A percentile compares a stretch with the other conserved stretches of the same genome.
Conservation (phyloP, 2,797 vertebrate species). For the Euthynnus affinis region DNA sequence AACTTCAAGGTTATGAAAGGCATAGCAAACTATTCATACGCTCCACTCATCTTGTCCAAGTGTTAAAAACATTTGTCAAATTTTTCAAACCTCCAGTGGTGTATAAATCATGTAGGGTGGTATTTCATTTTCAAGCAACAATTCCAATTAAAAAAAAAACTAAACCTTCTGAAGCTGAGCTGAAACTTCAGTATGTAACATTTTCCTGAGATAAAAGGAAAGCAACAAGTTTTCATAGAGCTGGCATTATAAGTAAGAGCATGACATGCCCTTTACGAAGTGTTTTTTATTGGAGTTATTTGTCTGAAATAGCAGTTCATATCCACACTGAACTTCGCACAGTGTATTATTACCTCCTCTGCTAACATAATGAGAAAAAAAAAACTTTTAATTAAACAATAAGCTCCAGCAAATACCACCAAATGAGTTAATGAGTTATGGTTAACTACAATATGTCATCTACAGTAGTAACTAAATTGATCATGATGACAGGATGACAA, state of each 20-base stretch:
- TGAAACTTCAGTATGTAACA: neutral
- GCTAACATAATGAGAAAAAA: neutral
- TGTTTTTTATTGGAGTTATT: neutral
- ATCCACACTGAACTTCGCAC: neutral
- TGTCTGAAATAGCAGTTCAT: neutral
- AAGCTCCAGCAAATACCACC: neutral
- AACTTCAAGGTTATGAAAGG: slow-evolving; percentile 15
- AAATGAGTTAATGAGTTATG: neutral
- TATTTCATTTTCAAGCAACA: neutral
- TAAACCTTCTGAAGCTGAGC: neutral
- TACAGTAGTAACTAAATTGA: neutral
- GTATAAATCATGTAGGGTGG: no score
- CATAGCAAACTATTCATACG: neutral
- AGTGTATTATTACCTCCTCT: neutral
- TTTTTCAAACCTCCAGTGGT: neutral
- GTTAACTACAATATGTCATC: neutral
- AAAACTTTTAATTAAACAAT: neutral
- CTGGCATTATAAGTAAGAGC: no score
- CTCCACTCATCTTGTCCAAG: neutral
- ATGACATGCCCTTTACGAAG: neutral
- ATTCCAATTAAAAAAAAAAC: neutral
- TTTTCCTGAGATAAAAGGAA: no score
- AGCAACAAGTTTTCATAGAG: neutral
- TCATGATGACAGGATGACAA: neutral
- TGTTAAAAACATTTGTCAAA: neutral